phyloP scores from a whole-genome alignment of 2,888 invertebrate species.

The Apoda limacodes region DNA sequence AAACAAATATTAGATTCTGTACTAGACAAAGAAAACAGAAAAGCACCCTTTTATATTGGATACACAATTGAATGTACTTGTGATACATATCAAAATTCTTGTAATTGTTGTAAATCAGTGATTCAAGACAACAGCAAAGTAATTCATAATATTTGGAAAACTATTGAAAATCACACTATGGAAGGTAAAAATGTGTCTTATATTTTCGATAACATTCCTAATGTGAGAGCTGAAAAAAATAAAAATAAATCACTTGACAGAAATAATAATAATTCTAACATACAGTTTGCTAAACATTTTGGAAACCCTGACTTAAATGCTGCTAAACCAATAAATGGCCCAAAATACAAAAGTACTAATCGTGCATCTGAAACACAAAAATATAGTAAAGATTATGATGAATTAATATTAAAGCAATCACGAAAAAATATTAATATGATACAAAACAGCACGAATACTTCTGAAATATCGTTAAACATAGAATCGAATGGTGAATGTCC shows the following conservation, averaged over 20 bases:
- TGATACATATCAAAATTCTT: constrained; percentile 28
- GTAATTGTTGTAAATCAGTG: constrained; percentile 38
- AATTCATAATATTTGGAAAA: constrained; percentile 32
- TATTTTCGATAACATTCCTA: constrained; percentile 28
- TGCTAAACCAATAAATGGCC: no score
- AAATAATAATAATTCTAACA: no score
- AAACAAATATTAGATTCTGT: no score
- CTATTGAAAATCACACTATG: constrained; percentile 21
- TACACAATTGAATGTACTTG: constrained; percentile 43
- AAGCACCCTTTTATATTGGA: constrained; percentile 31
- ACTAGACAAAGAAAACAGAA: no score
- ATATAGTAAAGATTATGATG: constrained; percentile 18
- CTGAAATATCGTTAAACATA: no score
- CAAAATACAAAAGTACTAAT: no score
- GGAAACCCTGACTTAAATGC: no score
- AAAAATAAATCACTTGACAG: constrained; percentile 1
- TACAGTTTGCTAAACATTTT: no score
- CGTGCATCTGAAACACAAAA: constrained; percentile 23
- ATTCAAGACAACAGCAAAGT: constrained; percentile 25
- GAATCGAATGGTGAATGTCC: no score
- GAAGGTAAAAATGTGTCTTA: constrained; percentile 29
- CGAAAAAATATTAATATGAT: constrained; percentile 18
- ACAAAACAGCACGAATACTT: no score
- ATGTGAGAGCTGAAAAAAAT: constrained; percentile 12
- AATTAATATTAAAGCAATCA: constrained; percentile 29